These are phyloP conservation scores for Geodia barretti DNA, from an alignment of 37 sponge, comb jelly and placozoan species.

Conservation along the genomic window DNA sequence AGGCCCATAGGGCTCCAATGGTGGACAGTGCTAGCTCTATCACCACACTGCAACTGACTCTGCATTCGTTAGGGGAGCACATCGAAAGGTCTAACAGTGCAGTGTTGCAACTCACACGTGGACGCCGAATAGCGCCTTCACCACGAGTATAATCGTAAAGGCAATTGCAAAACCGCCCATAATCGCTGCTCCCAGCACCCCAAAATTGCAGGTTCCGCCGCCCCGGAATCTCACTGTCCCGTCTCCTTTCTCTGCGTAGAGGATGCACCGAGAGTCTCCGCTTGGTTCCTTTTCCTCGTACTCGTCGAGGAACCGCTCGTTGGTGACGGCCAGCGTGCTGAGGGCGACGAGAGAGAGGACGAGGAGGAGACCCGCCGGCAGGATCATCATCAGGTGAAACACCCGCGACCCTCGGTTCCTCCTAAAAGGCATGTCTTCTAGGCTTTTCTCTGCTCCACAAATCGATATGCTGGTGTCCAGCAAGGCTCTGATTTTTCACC, in stretches of 20 bases:
- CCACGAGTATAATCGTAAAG: not conserved
- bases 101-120: not conserved
- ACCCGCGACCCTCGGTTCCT: not conserved
- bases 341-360: not conserved
- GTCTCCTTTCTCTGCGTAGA: not conserved
- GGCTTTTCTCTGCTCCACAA: too few relatives aligned
- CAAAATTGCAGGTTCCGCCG: not conserved
- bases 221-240: not conserved
- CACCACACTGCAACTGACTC: not conserved
- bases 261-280: not conserved
- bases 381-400: not conserved
- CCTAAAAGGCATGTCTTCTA: too few relatives aligned
- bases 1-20: not conserved
- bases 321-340: not conserved
- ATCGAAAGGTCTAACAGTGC: not conserved
- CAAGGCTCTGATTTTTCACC: too few relatives aligned
- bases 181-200: not conserved
- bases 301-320: not conserved
- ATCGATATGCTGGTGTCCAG: too few relatives aligned
- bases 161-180: not conserved
- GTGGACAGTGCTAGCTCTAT: not conserved
- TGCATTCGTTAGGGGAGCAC: not conserved
- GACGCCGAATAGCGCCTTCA: not conserved
- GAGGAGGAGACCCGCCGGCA: not conserved
- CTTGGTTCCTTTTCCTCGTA: not conserved